Percentiles rank a stretch among this genome's conserved stretches.
phyloP scores from a whole-genome alignment of 2,888 invertebrate species.

The Glomeris marginata region DNA sequence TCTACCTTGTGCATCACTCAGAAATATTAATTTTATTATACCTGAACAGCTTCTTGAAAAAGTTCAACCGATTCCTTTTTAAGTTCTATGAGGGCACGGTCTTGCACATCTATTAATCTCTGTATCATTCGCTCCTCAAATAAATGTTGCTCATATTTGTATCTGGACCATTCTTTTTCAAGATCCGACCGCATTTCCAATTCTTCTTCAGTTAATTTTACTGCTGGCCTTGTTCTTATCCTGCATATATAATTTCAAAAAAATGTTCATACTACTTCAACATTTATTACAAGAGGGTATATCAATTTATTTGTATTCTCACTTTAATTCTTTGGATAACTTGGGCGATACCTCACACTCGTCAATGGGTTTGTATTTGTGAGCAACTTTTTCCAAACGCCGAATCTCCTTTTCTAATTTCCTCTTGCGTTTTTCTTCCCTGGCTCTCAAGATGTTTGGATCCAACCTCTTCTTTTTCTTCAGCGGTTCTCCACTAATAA shows the following conservation, averaged over 20 bases:
- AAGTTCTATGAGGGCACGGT: slow-evolving; percentile 62
- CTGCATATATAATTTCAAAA: slow-evolving; percentile 28
- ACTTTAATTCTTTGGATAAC: slow-evolving; percentile 49
- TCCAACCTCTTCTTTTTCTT: slow-evolving; percentile 80
- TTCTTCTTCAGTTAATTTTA: slow-evolving; percentile 40
- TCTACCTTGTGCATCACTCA: background rate
- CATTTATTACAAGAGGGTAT: background rate
- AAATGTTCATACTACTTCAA: background rate
- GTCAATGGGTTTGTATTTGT: slow-evolving; percentile 75
- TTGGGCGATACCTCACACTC: slow-evolving; percentile 62
- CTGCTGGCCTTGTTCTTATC: slow-evolving; percentile 36
- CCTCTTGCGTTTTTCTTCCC: slow-evolving; percentile 65
- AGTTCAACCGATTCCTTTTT: slow-evolving; percentile 66
- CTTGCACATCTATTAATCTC: slow-evolving; percentile 49
- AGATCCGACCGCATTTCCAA: slow-evolving; percentile 47
- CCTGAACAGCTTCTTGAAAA: slow-evolving; percentile 71
- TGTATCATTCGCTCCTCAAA: slow-evolving; percentile 52
- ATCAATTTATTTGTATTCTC: slow-evolving; percentile 22
- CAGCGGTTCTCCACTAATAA: slow-evolving; percentile 61
- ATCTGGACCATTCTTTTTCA: slow-evolving; percentile 58
- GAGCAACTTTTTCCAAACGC: slow-evolving; percentile 58
- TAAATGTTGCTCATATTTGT: slow-evolving; percentile 47
- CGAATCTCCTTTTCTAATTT: slow-evolving; percentile 77
- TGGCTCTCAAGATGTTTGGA: slow-evolving; percentile 57
- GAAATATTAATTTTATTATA: slow-evolving; percentile 27